These are phyloP conservation scores for Pentalonia nigronervosa DNA, from an alignment of 1,140 invertebrate genomes.

Conservation along the genomic window DNA sequence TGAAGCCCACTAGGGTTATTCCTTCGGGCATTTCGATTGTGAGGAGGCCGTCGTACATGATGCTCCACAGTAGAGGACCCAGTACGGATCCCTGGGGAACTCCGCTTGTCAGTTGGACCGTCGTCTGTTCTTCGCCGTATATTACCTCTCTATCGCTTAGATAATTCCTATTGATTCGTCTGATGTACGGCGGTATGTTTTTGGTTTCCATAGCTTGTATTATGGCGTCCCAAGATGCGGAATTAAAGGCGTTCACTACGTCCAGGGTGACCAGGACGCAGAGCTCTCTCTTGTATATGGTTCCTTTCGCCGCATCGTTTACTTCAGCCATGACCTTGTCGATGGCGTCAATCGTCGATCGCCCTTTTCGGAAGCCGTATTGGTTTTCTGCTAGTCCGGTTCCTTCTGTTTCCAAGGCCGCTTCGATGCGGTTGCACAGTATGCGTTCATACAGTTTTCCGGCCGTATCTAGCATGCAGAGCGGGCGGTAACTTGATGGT, in stretches of 20 bases:
- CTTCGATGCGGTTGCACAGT: neutral
- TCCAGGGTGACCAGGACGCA: neutral
- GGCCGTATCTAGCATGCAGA: neutral
- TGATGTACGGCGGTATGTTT: neutral
- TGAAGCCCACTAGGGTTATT: neutral
- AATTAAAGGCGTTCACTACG: neutral
- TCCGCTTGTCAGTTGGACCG: neutral
- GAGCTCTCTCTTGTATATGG: neutral
- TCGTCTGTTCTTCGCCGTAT: neutral
- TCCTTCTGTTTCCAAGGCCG: neutral
- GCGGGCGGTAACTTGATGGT: neutral
- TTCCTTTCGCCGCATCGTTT: neutral
- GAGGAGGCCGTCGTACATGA: neutral
- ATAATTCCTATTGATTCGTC: conserved; percentile 2
- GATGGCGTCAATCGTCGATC: neutral
- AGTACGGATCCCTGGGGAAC: conserved; percentile 25
- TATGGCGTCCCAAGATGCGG: neutral
- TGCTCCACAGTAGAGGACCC: neutral
- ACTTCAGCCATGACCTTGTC: neutral
- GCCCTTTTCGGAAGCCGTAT: neutral
- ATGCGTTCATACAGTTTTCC: neutral
- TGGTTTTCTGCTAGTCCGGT: neutral
- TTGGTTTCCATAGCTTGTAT: neutral
- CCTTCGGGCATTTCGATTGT: neutral
- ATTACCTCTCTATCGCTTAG: neutral